Evolutionary conservation across 2,888 invertebrate species (phyloP).

Genomic region (Strigamia transsilvanica): DNA sequence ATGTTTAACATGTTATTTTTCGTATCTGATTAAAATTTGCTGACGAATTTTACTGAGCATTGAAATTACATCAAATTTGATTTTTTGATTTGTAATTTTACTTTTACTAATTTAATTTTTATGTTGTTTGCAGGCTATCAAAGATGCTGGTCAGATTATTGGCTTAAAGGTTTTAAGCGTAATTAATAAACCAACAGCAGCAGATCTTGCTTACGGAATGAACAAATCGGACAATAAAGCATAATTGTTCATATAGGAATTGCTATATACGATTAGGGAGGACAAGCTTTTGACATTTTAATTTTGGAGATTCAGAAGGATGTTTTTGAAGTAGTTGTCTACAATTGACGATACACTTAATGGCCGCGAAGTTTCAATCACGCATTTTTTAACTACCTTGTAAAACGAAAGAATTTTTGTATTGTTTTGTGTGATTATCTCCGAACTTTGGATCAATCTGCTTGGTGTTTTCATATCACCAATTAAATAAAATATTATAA

Average conservation of each 20-base stretch:
- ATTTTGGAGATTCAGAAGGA: constrained; percentile 99
- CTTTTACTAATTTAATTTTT: constrained; percentile 50
- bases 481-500: too few species aligned
- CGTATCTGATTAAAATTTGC: constrained; percentile 34
- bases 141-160: constrained; percentile 97
- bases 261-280: constrained; percentile 98
- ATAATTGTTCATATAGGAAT: constrained; percentile 74
- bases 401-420: too few species aligned
- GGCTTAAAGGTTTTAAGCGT: constrained; percentile 96
- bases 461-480: too few species aligned
- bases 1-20: constrained; percentile 50
- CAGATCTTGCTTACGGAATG: constrained; percentile 98
- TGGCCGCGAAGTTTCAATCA: constrained; percentile 99
- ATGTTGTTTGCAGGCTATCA: constrained; percentile 83
- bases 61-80: neutral
- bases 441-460: too few species aligned
- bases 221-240: constrained; percentile 81
- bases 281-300: constrained; percentile 98
- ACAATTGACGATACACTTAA: constrained; percentile 99
- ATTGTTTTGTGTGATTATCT: too few species aligned
- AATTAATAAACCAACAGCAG: constrained; percentile 99
- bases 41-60: constrained; percentile 11
- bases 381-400: constrained; percentile 86
- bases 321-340: constrained; percentile 99
- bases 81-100: constrained; percentile 58